phyloP scores from a whole-genome alignment of 2,113 vertebrate genomes.

The Coreoperca whiteheadi region DNA sequence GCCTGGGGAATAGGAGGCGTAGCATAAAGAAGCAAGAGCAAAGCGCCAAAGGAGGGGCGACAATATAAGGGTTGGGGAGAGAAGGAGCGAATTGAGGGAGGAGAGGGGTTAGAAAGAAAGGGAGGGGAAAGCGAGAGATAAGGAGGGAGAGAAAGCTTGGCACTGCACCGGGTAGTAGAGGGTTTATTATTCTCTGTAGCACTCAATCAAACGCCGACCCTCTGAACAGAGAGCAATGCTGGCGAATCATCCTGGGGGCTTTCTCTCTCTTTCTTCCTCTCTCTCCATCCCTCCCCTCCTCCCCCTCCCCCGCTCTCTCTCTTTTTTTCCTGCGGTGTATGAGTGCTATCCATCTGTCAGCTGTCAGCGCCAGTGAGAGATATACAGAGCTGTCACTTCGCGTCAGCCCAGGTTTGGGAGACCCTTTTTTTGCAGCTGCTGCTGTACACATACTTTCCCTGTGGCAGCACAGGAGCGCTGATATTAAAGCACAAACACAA shows the following conservation, averaged over 20 bases:
- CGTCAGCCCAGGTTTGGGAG: slow-evolving; percentile 91
- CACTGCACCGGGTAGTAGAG: slow-evolving; percentile 85
- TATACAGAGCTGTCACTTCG: slow-evolving; percentile 96
- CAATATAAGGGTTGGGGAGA: slow-evolving; percentile 73
- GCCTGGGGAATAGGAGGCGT: slow-evolving; percentile 68
- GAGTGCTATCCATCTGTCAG: slow-evolving; percentile 99
- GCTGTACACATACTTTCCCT: slow-evolving; percentile 86
- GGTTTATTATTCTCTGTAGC: slow-evolving; percentile 96
- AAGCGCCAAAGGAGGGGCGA: slow-evolving; percentile 71
- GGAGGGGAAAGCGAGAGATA: slow-evolving; percentile 73
- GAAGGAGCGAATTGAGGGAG: slow-evolving; percentile 71
- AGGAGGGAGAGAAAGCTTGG: slow-evolving; percentile 84
- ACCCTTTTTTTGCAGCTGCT: slow-evolving; percentile 91
- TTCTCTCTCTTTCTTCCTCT: slow-evolving; percentile 80
- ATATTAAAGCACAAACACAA: slow-evolving; percentile 75
- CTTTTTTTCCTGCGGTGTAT: slow-evolving; percentile 90
- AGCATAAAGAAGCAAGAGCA: slow-evolving; percentile 73
- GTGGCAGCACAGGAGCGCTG: slow-evolving; percentile 84
- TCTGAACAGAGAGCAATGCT: slow-evolving; percentile 92
- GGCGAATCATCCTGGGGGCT: slow-evolving; percentile 93
- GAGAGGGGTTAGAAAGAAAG: slow-evolving; percentile 72
- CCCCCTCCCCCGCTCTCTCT: slow-evolving; percentile 44
- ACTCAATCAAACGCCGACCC: slow-evolving; percentile 95
- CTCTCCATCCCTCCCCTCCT: slow-evolving; percentile 41
- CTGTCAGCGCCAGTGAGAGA: slow-evolving; percentile 97